These are phyloP conservation scores for Paramormyrops kingsleyae DNA, from an alignment of 2,113 vertebrate genomes.

Conservation along the genomic window DNA sequence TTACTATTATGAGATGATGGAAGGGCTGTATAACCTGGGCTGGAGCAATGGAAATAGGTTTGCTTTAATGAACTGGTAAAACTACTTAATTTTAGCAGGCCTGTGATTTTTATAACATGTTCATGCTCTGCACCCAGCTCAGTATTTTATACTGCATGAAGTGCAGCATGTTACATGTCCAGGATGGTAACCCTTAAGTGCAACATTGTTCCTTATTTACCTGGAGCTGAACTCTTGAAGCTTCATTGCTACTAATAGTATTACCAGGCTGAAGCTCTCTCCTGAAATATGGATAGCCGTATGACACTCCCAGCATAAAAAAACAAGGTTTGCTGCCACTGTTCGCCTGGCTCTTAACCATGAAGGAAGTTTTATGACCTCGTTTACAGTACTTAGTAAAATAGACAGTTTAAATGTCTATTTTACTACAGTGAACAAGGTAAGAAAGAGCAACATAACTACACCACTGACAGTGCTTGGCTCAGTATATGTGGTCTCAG, in stretches of 20 bases:
- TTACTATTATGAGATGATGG: neutral
- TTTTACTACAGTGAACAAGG: neutral
- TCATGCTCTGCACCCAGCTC: neutral
- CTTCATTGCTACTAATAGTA: neutral
- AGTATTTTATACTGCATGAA: neutral
- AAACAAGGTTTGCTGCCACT: neutral
- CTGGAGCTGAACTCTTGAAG: neutral
- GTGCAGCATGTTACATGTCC: neutral
- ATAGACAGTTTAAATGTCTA: conserved; percentile 7
- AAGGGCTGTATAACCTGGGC: neutral
- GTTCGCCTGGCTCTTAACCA: neutral
- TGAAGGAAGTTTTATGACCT: neutral
- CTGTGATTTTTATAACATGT: neutral
- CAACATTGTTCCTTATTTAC: neutral
- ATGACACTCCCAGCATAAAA: neutral
- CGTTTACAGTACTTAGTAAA: neutral
- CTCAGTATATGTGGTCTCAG: neutral
- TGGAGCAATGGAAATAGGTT: neutral
- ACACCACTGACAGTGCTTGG: neutral
- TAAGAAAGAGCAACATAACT: neutral
- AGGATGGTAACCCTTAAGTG: neutral
- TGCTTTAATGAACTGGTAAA: conserved; percentile 6
- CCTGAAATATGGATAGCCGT: neutral
- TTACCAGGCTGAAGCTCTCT: neutral
- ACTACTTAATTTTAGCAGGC: neutral